Base-by-base conservation (phyloP, 2,888 invertebrate genomes). In the Harmothoe impar region DNA sequence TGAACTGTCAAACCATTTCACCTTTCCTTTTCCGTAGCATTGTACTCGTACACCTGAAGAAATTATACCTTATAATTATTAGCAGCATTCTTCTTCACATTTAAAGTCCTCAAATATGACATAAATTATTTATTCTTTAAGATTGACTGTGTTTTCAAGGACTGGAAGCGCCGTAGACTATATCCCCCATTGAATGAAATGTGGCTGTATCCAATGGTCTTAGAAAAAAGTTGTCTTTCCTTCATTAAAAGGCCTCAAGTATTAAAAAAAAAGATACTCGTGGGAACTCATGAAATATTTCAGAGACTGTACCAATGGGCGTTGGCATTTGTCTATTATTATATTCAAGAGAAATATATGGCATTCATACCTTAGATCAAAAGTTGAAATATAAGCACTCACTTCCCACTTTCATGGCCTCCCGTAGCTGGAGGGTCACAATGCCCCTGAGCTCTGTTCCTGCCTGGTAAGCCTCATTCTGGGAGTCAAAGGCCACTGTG, bases 1-100 rank as follows among this genome's bases (percentile, higher is more conserved):
- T 17, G 78, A 56, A 15, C 90, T 90, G 35, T 91, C 89, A 5
- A 85, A 81, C 92, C 92, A 91, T 81, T 90, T 89, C 62, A 92
- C 92, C 68, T 92, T 92, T 25, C 89, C 91, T 43, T 81, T 56
- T 15, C 91, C 91, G 51, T 25, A 86, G 29, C 52, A 54, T 12
- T 86, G 86, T 23, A 86, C 56, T 1, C 56, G 52, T 23, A 86
- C 56, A 54, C 86, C 86, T 86, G 54, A n/a, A 84, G 31, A 31
- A 31, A 29, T 29, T 15, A 29, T 5, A 15, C 7, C 68, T 17
- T 15, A 17, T 7, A 68, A n/a, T 68, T 25, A 68, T 7, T 12
- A 12, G n/a, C 7, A 7, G n/a, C n/a, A 15, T n/a, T n/a, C 68
- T 17, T 68, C n/a, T 12, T n/a, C 20, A 54, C 20, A 54, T 15